Evolutionary conservation across 2,888 invertebrate genomes (phyloP), one percentile per base, ranked within the genome.

Genomic region (Cataglyphis albicans): DNA sequence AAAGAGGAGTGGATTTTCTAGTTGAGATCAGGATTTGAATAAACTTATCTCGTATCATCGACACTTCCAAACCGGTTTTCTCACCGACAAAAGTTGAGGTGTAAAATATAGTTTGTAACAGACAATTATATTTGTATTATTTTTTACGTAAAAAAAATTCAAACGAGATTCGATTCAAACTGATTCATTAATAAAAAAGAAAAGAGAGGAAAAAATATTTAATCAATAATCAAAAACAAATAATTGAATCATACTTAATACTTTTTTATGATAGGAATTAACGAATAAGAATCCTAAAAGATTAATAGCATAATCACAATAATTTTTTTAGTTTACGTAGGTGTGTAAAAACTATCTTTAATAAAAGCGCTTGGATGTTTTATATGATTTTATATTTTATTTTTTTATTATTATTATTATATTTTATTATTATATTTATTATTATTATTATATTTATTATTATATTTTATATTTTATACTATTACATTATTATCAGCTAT

Each of bases 1-100:
- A 44, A 59, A 25, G 21, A 21, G 3, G 21, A 67, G n/a, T 48
- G 35, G 18, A 59, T 72, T 80, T 70, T 5, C 18, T 44, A 72
- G 59, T 59, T n/a, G 32, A 41, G 32, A 70, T 57, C 21, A 25
- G 25, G 9, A 59, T 72, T 32, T 25, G 57, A 59, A 44, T 29
- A 70, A 80, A 72, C 15, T 38, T 52, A 29, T 3, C 15, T 38
- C 6, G 29, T 35, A 67, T 25, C 41, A 68, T 76, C n/a, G 67
- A 76, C 15, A 29, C 25, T 38, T 21, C n/a, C 12, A 25, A n/a
- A 67, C n/a, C 12, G 52, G 7, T 55, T 65, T 55, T 25, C 55
- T 57, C 55, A 35, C n/a, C n/a, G 35, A 65, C 38, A n/a, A 68
- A 52, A 29, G 15, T 68, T 21, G n/a, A 7, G n/a, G 15, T 68